Conservation (phyloP, 1,140 invertebrate genomes). For the Macrobrachium nipponense region DNA sequence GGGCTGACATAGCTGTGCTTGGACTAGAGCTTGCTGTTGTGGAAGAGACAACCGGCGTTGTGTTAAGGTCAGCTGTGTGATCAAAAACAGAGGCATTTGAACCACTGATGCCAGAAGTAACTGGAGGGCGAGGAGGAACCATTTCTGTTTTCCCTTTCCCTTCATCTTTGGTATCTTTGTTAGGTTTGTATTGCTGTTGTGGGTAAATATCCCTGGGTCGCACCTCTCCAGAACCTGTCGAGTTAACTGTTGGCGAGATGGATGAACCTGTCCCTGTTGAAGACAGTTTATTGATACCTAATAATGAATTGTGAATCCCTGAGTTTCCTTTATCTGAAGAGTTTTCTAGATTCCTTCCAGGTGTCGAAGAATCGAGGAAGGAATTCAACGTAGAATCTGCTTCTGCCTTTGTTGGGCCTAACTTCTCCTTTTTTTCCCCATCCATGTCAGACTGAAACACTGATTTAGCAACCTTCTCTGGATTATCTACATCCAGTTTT, state of each 20-base stretch:
- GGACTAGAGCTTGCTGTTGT: too few relatives aligned
- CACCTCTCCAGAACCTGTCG: conserved; percentile 32
- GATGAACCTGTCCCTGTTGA: conserved; percentile 13
- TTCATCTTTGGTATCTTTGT: conserved; percentile 45
- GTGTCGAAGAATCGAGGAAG: conserved; percentile 22
- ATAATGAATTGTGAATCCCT: conserved; percentile 17
- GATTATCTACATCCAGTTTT: conserved; percentile 39
- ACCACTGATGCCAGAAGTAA: conserved; percentile 11
- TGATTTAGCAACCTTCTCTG: conserved; percentile 34
- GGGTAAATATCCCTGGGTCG: conserved; percentile 22
- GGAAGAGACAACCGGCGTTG: too few relatives aligned
- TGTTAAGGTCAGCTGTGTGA: too few relatives aligned
- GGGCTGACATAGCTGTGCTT: too few relatives aligned
- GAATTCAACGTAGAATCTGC: conserved; percentile 51
- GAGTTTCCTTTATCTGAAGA: conserved; percentile 35
- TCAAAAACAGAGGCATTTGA: neutral
- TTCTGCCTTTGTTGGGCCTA: conserved; percentile 39
- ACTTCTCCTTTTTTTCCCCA: conserved; percentile 44
- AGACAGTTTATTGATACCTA: conserved; percentile 29
- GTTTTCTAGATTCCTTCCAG: conserved; percentile 21
- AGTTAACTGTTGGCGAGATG: neutral
- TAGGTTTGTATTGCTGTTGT: conserved; percentile 31
- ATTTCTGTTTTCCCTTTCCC: conserved; percentile 18
- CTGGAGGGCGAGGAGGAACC: conserved; percentile 18
- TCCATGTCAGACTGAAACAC: conserved; percentile 17